Evolutionary conservation across 2,113 vertebrate genomes (phyloP).

Genomic region (Syngnathus typhle): DNA sequence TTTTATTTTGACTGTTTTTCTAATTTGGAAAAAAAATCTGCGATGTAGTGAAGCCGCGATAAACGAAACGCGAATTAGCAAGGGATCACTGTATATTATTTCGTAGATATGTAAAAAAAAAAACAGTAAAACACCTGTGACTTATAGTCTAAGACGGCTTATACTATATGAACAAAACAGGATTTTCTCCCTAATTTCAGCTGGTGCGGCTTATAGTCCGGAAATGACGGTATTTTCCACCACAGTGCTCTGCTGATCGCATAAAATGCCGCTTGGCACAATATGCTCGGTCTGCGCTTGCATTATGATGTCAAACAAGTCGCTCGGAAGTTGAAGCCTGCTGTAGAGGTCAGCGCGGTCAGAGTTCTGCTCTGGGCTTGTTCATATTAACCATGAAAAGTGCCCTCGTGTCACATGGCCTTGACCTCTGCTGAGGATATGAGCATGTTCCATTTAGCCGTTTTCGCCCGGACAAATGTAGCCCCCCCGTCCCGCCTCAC

Average conservation of each 20-base stretch:
- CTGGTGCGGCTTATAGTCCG: no score
- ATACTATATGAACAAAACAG: no score
- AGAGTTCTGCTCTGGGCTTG: constrained; percentile 14
- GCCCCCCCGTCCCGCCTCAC: not conserved
- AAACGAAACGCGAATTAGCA: no score
- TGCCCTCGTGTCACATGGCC: constrained; percentile 19
- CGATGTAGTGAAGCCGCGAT: no score
- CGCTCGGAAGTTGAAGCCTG: constrained; percentile 11
- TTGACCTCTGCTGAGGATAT: not conserved
- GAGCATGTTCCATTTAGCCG: constrained; percentile 19
- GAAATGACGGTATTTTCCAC: no score
- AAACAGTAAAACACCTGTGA: no score
- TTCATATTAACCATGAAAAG: constrained; percentile 48
- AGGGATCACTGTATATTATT: no score
- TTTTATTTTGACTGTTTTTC: no score
- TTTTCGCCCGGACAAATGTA: not conserved
- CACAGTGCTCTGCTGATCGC: not conserved
- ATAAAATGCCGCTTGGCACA: not conserved
- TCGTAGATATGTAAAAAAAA: no score
- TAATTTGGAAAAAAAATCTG: no score
- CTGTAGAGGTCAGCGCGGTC: constrained; percentile 37
- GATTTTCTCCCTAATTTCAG: no score
- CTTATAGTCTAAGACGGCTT: no score
- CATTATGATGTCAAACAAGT: not conserved
- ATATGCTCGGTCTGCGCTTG: not conserved